Evolutionary conservation across 2,888 invertebrate species (phyloP), one percentile per base, ranked within the genome.

Genomic region (Gortyna flavago): DNA sequence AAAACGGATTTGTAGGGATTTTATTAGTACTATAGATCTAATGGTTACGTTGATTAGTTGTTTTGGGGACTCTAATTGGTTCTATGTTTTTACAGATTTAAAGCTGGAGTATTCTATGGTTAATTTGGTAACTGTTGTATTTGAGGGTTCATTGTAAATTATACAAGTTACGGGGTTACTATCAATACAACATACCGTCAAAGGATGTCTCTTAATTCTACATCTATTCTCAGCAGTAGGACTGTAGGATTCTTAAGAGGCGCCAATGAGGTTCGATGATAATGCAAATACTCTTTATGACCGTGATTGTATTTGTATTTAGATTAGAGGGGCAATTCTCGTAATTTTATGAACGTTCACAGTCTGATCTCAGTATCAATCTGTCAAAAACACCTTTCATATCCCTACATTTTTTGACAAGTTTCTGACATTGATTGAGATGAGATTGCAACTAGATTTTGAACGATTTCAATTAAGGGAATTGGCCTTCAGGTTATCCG

Each of bases 1-100:
- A 57, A 85, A 78, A 77, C 70, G 75, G 70, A 85, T 85, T 88
- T 88, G 89, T 88, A 67, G 48, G 67, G 72, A 75, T 85, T 88
- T 89, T 88, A 88, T 89, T 84, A 77, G 77, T 72, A 61, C 61
- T 72, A 72, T 76, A 70, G 74, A 83, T 67, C 35, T 65, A 83
- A 79, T 62, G 32, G 79, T 73, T 71, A 38, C 32, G 41, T 83
- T 85, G 51, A 83, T 84, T 74, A 78, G 86, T 83, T 79, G 41
- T 73, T 79, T 67, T 66, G 41, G 51, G 21, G 62, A 77, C 66
- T 86, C 73, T 84, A 86, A 84, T 84, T 86, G 84, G 86, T 84
- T 57, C 48, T 29, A 83, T 71, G 64, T 71, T 59, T 64, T 72
- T 70, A 73, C 41, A 35, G 51, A 67, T 68, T 61, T 70, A 35